phyloP scores from a whole-genome alignment of 1,140 invertebrate genomes.

The Zaprionus camerounensis region DNA sequence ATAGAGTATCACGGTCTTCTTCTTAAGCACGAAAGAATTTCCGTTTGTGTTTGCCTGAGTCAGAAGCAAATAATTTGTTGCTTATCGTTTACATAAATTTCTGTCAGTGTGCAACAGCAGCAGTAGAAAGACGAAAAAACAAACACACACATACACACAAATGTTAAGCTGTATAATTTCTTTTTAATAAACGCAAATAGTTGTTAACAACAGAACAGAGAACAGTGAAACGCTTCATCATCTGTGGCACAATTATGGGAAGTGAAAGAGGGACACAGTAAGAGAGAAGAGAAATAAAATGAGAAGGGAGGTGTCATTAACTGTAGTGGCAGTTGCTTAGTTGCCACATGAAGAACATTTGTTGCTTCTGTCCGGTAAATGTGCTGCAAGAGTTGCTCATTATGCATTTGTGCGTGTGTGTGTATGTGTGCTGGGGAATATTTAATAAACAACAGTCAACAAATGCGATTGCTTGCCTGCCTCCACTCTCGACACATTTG shows the following conservation, averaged over 20 bases:
- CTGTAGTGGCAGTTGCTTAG: constrained; percentile 43
- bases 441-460: constrained; percentile 69
- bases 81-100: constrained; percentile 73
- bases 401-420: constrained; percentile 11
- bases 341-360: constrained; percentile 39
- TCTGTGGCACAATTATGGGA: constrained; percentile 32
- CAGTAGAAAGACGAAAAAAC: background rate
- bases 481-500: constrained; percentile 54
- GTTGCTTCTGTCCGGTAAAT: constrained; percentile 57
- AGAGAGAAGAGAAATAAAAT: background rate
- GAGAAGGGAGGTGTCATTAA: constrained; percentile 30
- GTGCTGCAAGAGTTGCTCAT: constrained; percentile 58
- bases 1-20: constrained; percentile 21
- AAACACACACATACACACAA: background rate
- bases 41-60: constrained; percentile 10
- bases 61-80: constrained; percentile 48
- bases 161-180: constrained; percentile 60
- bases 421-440: constrained; percentile 37
- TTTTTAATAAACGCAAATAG: constrained; percentile 75
- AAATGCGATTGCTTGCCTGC: constrained; percentile 13
- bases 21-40: background rate
- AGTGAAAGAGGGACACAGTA: background rate
- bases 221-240: constrained; percentile 66
- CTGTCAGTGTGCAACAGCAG: constrained; percentile 29
- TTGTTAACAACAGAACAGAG: constrained; percentile 31